phyloP scores from a whole-genome alignment of 2,113 vertebrate genomes.

The Lycaon pictus region DNA sequence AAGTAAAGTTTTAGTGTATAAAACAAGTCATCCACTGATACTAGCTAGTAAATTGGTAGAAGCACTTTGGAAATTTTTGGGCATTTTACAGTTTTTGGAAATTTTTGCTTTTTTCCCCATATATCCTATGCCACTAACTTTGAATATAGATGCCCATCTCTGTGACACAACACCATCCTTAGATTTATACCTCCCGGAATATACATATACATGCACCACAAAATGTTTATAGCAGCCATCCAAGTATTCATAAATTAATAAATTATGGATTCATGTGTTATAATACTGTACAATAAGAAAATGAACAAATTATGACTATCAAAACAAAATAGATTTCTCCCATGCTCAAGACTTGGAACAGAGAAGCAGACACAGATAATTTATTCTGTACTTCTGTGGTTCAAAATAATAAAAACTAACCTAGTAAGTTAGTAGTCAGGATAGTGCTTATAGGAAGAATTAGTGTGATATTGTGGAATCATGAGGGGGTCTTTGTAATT shows the following conservation, averaged over 20 bases:
- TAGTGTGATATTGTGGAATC: not conserved
- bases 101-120: not conserved
- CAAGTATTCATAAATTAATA: not conserved
- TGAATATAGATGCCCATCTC: not conserved
- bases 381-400: not conserved
- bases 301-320: not conserved
- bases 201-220: not conserved
- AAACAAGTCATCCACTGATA: not conserved
- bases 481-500: not conserved
- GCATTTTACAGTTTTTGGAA: not conserved
- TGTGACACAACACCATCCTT: not conserved
- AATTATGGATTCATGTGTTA: not conserved
- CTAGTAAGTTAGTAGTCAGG: not conserved
- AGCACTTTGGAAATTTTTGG: not conserved
- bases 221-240: not conserved
- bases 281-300: not conserved
- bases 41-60: not conserved
- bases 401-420: not conserved
- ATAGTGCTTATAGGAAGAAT: not conserved
- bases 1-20: not conserved
- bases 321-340: not conserved
- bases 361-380: not conserved
- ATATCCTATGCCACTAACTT: not conserved
- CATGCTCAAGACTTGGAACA: not conserved
- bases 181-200: not conserved